phyloP scores from a whole-genome alignment of 2,113 vertebrate species.

The Anser cygnoides region DNA sequence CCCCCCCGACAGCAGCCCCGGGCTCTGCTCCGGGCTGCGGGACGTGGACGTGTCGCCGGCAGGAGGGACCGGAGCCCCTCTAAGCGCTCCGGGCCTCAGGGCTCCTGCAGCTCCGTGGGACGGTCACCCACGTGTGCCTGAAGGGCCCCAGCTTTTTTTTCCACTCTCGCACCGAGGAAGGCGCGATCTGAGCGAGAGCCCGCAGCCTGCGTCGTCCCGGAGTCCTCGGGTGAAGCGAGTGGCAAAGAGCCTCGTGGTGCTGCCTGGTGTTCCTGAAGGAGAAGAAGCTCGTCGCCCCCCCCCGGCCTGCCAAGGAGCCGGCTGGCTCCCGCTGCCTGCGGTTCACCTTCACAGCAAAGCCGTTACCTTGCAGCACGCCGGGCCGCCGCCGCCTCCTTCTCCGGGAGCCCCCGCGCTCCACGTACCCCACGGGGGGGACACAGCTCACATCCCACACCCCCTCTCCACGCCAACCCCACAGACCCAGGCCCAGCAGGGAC shows the following conservation, averaged over 20 bases:
- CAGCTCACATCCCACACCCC: neutral
- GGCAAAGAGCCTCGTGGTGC: neutral
- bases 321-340: neutral
- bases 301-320: neutral
- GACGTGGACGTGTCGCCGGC: fast-evolving
- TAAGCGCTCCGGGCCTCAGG: fast-evolving
- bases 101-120: neutral
- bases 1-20: neutral
- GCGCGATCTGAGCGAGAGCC: neutral
- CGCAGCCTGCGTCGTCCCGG: neutral
- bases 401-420: neutral
- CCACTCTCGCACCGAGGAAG: neutral
- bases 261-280: neutral
- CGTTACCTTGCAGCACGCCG: neutral
- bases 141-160: fast-evolving
- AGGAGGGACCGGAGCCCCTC: neutral
- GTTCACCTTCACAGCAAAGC: constrained; percentile 43
- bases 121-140: fast-evolving
- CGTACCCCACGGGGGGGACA: neutral
- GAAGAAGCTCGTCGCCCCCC: neutral
- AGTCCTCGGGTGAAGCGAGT: neutral
- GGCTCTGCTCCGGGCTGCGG: neutral
- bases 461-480: neutral
- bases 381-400: neutral
- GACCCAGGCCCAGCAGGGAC: neutral